phyloP scores from a whole-genome alignment of 2,113 vertebrate species.

The Eubucco bourcierii region DNA sequence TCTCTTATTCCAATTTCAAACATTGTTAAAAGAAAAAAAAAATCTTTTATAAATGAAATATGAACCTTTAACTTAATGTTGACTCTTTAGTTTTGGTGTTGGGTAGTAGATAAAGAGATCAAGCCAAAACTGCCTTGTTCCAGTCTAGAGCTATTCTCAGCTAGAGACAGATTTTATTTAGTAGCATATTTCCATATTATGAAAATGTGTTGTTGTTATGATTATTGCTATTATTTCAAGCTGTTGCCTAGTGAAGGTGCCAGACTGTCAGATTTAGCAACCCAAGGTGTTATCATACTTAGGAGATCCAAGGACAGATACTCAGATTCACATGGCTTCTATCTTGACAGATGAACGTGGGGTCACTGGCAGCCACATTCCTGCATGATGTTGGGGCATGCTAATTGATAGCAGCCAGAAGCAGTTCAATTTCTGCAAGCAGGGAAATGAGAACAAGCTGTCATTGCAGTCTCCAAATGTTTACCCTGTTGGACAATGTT shows the following conservation, averaged over 20 bases:
- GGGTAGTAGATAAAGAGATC: not conserved
- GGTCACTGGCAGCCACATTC: not conserved
- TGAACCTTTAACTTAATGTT: not conserved
- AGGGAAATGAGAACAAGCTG: not conserved
- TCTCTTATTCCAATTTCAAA: not conserved
- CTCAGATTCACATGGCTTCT: not conserved
- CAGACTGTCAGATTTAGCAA: not conserved
- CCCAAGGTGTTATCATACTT: not conserved
- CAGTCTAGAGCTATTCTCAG: not conserved
- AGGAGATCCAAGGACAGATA: not conserved
- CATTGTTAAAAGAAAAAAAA: not conserved
- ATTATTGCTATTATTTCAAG: not conserved
- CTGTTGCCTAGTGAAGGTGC: not conserved
- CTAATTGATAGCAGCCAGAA: conserved; percentile 18
- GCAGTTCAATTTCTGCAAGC: not conserved
- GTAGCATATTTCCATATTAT: not conserved
- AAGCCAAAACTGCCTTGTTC: not conserved
- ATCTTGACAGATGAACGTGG: not conserved
- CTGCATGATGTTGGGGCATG: not conserved
- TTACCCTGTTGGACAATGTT: not conserved
- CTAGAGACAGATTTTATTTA: not conserved
- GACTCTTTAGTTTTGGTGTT: not conserved
- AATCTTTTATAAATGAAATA: not conserved
- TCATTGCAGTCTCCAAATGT: not conserved
- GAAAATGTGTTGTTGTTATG: not conserved